phyloP scores from a whole-genome alignment of 2,888 invertebrate genomes.

The Parochlus steinenii region DNA sequence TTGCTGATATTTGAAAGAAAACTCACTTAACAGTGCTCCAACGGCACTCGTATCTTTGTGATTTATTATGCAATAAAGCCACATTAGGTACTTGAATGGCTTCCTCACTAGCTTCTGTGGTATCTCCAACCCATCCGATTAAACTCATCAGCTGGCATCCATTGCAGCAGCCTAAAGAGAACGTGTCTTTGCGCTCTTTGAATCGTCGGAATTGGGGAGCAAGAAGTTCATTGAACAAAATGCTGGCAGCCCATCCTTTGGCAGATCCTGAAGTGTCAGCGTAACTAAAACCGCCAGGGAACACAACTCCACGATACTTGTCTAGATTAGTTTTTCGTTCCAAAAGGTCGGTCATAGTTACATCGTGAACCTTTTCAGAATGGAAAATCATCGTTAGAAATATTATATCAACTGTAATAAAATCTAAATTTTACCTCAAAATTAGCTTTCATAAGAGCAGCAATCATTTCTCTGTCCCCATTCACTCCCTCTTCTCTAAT shows the following conservation, averaged over 20 bases:
- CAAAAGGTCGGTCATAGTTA: constrained; percentile 84
- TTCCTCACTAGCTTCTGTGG: constrained; percentile 19
- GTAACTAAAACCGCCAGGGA: constrained; percentile 75
- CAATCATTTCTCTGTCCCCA: constrained; percentile 96
- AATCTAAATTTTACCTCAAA: no score
- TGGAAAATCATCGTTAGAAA: no score
- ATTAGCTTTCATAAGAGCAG: constrained; percentile 69
- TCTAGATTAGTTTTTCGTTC: constrained; percentile 52
- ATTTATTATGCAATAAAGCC: constrained; percentile 67
- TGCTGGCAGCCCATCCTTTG: constrained; percentile 94
- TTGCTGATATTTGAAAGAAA: no score
- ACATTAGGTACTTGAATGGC: constrained; percentile 37
- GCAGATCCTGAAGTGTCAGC: constrained; percentile 94
- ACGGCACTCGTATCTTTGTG: constrained; percentile 63
- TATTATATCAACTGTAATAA: no score
- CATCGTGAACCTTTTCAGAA: constrained; percentile 91
- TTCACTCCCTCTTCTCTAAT: constrained; percentile 88
- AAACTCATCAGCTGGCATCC: constrained; percentile 93
- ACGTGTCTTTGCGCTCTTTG: constrained; percentile 58
- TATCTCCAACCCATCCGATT: constrained; percentile 71
- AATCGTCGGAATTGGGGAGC: constrained; percentile 64
- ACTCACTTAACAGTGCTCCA: constrained; percentile 10
- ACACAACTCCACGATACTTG: constrained; percentile 12
- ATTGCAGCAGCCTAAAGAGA: constrained; percentile 96
- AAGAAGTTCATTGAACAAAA: constrained; percentile 63